phyloP scores from a whole-genome alignment of 2,113 vertebrate species.

The Verasper variegatus region DNA sequence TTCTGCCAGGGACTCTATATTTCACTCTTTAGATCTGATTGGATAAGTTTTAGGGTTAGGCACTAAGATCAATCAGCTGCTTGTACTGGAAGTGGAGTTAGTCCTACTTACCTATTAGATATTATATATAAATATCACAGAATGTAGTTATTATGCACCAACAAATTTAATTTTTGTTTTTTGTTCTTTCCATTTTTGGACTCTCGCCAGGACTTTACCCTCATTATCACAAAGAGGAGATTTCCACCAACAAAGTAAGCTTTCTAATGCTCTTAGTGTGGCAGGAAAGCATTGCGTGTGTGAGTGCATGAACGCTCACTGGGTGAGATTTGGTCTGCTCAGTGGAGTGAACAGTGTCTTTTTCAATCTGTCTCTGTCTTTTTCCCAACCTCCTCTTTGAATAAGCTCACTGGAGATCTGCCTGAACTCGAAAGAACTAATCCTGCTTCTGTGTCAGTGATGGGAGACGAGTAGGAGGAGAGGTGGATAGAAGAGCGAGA shows the following conservation, averaged over 20 bases:
- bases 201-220: constrained; percentile 41
- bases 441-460: constrained; percentile 53
- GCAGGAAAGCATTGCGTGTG: constrained; percentile 15
- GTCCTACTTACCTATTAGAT: too few relatives aligned
- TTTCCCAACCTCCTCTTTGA: constrained; percentile 22
- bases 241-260: constrained; percentile 56
- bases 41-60: too few relatives aligned
- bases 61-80: not conserved
- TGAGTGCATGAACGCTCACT: not conserved
- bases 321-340: constrained; percentile 27
- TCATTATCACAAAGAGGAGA: constrained; percentile 52
- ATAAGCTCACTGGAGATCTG: constrained; percentile 46
- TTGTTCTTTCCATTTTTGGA: constrained; percentile 15
- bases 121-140: not conserved
- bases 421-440: constrained; percentile 56
- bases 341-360: constrained; percentile 59
- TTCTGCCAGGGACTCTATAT: not conserved
- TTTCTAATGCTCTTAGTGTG: constrained; percentile 47
- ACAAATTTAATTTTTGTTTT: not conserved
- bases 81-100: too few relatives aligned
- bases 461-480: constrained; percentile 18
- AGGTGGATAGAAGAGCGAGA: not conserved
- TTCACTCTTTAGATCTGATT: not conserved
- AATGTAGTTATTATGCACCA: not conserved
- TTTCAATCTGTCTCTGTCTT: constrained; percentile 51